Percentiles rank a stretch among this genome's conserved stretches.
Conservation (phyloP, 1,140 invertebrate genomes). For the Homarus americanus region DNA sequence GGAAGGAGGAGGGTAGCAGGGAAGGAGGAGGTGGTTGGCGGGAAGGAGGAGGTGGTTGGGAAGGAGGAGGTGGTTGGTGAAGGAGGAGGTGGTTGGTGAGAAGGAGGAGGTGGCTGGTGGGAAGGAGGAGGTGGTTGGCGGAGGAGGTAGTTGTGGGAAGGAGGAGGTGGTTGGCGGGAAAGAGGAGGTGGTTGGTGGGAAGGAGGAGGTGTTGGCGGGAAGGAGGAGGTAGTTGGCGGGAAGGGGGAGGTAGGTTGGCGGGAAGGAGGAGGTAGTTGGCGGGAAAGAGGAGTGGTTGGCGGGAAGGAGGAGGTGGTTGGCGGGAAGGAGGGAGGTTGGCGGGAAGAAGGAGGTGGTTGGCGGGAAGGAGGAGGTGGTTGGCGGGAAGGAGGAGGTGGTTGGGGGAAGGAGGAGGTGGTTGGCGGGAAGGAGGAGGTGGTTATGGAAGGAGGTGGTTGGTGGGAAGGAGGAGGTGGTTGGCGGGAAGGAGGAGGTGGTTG, state of each 20-base stretch:
- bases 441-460: not conserved
- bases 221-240: slow-evolving; percentile 11
- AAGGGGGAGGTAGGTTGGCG: not conserved
- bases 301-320: not conserved
- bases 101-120: not conserved
- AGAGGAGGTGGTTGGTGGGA: not conserved
- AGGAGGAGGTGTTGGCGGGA: not conserved
- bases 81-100: too few species aligned
- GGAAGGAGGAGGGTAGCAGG: not conserved
- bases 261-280: not conserved
- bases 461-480: not conserved
- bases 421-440: too few species aligned
- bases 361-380: not conserved
- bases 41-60: not conserved
- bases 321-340: not conserved
- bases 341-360: not conserved
- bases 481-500: not conserved
- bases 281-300: too few species aligned
- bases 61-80: not conserved
- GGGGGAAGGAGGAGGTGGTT: not conserved
- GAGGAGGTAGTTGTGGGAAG: not conserved
- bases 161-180: not conserved
- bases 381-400: not conserved
- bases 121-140: not conserved
- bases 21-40: not conserved